Evolutionary conservation across 2,113 vertebrate genomes (phyloP).

Genomic region (Nothobranchius furzeri): DNA sequence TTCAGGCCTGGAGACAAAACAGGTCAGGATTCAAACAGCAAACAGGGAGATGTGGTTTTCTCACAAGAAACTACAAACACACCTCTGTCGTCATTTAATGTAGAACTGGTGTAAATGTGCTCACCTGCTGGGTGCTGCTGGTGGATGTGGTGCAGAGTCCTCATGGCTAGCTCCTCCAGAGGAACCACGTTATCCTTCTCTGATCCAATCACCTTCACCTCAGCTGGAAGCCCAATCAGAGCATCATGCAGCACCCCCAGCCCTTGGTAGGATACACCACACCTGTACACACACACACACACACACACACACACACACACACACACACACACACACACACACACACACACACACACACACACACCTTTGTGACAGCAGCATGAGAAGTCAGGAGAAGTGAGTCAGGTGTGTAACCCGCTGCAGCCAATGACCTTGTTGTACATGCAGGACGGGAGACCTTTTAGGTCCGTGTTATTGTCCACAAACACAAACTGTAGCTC

Average conservation of each 20-base stretch:
- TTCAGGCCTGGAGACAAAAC: constrained; percentile 78
- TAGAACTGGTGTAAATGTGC: no score
- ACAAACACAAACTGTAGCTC: constrained; percentile 97
- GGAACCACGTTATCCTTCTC: constrained; percentile 85
- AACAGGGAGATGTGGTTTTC: no score
- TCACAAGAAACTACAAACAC: no score
- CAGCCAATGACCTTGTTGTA: constrained; percentile 98
- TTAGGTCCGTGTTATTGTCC: constrained; percentile 92
- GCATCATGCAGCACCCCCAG: constrained; percentile 80
- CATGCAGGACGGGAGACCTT: constrained; percentile 91
- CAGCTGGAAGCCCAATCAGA: constrained; percentile 86
- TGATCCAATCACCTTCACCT: constrained; percentile 90
- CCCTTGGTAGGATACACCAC: constrained; percentile 83
- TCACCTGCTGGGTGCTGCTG: constrained; percentile 13
- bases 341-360: constrained; percentile 7
- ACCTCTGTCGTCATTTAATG: no score
- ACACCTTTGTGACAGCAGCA: background rate
- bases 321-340: no score
- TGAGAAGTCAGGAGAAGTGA: no score
- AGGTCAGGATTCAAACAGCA: background rate
- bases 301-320: no score
- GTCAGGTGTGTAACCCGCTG: constrained; percentile 80
- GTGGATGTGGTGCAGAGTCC: constrained; percentile 82
- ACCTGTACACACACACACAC: constrained; percentile 73
- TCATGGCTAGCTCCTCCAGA: constrained; percentile 91